These are phyloP conservation scores for Zaprionus ornatus DNA, from an alignment of 1,140 invertebrate genomes.

Conservation along the genomic window DNA sequence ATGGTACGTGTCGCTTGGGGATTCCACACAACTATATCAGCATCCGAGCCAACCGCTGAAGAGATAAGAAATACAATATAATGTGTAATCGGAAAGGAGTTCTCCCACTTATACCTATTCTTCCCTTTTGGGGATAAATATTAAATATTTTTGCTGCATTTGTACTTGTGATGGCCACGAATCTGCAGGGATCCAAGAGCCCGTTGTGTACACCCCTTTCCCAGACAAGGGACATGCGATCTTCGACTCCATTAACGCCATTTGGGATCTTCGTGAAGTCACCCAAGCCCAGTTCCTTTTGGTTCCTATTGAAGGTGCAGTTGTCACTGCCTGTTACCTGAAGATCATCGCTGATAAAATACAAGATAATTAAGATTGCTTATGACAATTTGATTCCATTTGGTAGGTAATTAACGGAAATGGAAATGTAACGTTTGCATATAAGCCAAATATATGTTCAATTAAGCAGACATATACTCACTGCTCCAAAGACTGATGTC, in stretches of 20 bases:
- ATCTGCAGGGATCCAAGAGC: conserved; percentile 95
- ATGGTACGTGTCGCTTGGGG: conserved; percentile 93
- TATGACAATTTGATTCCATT: neutral
- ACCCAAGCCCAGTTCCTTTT: conserved; percentile 95
- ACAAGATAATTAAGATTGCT: neutral
- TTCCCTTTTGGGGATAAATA: conserved; percentile 97
- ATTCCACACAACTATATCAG: conserved; percentile 99
- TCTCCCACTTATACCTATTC: conserved; percentile 86
- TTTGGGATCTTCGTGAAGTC: conserved; percentile 99
- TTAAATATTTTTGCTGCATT: conserved; percentile 99
- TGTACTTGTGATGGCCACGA: conserved; percentile 98
- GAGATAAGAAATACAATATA: neutral
- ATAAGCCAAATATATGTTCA: neutral
- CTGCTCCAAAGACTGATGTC: conserved; percentile 92
- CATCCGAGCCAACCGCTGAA: conserved; percentile 93
- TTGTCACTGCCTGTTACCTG: conserved; percentile 98
- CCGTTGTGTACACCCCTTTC: conserved; percentile 98
- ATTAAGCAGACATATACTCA: conserved; percentile 85
- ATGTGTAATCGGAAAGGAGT: neutral
- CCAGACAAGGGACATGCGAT: conserved; percentile 99
- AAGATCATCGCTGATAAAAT: conserved; percentile 90
- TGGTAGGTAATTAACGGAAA: neutral
- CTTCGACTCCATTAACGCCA: conserved; percentile 99
- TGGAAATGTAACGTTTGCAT: neutral
- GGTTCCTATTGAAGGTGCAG: conserved; percentile 96